These are phyloP conservation scores for Amphiprion percula DNA, from an alignment of 2,113 vertebrate genomes.

Conservation along the genomic window DNA sequence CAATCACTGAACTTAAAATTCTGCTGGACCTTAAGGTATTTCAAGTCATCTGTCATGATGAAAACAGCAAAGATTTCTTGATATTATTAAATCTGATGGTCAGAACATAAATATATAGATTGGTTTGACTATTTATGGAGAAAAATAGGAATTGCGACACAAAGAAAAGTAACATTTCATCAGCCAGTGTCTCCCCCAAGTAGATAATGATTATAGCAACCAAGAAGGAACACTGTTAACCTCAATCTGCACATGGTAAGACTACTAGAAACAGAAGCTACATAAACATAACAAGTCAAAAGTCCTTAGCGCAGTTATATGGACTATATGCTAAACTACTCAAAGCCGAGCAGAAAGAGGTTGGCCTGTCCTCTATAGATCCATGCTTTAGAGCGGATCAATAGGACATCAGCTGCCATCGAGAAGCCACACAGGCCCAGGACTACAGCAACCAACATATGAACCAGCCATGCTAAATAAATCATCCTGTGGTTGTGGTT, in stretches of 20 bases:
- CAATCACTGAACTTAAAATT: too few species aligned
- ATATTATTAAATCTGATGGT: too few species aligned
- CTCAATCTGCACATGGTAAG: background rate
- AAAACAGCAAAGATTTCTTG: too few species aligned
- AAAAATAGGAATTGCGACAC: too few species aligned
- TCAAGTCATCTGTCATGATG: too few species aligned
- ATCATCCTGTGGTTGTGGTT: slow-evolving; percentile 9
- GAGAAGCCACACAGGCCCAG: slow-evolving; percentile 31
- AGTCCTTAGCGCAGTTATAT: background rate
- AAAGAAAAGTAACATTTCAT: too few species aligned
- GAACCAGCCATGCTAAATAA: slow-evolving; percentile 39
- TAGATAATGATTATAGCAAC: too few species aligned
- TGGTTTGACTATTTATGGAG: too few species aligned
- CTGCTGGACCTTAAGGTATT: too few species aligned
- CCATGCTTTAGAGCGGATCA: slow-evolving; percentile 46
- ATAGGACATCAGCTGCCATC: slow-evolving; percentile 39
- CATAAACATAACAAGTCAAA: slow-evolving; percentile 5
- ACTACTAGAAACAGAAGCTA: background rate
- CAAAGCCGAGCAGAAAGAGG: slow-evolving; percentile 25
- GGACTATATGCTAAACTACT: background rate
- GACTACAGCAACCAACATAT: slow-evolving; percentile 24
- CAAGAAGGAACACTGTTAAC: too few species aligned
- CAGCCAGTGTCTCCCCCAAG: too few species aligned
- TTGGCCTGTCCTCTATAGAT: slow-evolving; percentile 33
- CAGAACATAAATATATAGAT: too few species aligned